phyloP scores from a whole-genome alignment of 1,140 invertebrate genomes.

The Cydia splendana region DNA sequence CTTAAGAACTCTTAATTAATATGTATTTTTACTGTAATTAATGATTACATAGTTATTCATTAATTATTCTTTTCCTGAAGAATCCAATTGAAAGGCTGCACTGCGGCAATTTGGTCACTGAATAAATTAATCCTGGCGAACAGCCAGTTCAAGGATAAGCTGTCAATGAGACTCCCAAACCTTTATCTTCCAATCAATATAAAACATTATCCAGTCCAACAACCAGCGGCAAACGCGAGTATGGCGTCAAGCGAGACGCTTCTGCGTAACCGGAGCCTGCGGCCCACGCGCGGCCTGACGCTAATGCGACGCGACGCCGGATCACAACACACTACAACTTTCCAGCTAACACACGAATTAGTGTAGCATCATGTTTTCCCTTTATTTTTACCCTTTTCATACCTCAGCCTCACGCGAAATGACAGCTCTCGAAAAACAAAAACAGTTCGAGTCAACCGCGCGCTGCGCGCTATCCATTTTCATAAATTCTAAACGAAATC shows the following conservation, averaged over 20 bases:
- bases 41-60: too few species aligned
- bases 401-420: slow-evolving; percentile 51
- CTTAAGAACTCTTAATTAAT: not conserved
- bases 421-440: slow-evolving; percentile 48
- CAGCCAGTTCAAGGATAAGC: not conserved
- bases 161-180: not conserved
- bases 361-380: slow-evolving; percentile 73
- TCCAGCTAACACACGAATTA: slow-evolving; percentile 71
- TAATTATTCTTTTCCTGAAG: not conserved
- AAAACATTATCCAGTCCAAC: not conserved
- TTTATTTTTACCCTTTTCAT: slow-evolving; percentile 64
- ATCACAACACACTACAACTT: slow-evolving; percentile 72
- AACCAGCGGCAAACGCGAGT: not conserved
- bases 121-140: not conserved
- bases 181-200: not conserved
- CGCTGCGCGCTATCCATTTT: slow-evolving; percentile 53
- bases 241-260: slow-evolving; percentile 59
- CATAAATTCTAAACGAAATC: slow-evolving; percentile 57
- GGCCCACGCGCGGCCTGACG: slow-evolving; percentile 46
- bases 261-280: slow-evolving; percentile 68
- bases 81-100: not conserved
- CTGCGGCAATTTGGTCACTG: not conserved
- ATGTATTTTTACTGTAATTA: not conserved
- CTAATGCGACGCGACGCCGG: slow-evolving; percentile 61
- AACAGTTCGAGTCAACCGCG: slow-evolving; percentile 34